Percentiles rank a stretch among this genome's conserved stretches.
Evolutionary conservation across 2,888 invertebrate genomes (phyloP).

Genomic region (Drosophila fulvimacula): DNA sequence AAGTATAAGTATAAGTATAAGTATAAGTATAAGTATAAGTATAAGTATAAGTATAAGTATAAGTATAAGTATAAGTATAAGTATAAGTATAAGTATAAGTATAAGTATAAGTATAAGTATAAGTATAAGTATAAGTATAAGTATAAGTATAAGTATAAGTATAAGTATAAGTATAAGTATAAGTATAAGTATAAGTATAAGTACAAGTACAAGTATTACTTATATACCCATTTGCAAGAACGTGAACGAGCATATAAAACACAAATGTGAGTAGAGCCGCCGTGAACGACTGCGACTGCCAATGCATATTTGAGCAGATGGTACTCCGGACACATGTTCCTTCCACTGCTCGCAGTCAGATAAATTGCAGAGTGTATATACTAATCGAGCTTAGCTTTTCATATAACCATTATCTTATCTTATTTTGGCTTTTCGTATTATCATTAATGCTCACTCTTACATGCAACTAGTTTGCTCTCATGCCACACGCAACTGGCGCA

Average conservation of each 20-base stretch:
- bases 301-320: constrained; percentile 48
- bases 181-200: too few species aligned
- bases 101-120: background rate
- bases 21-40: too few species aligned
- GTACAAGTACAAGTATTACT: too few species aligned
- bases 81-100: constrained; percentile 4
- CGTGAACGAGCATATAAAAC: background rate
- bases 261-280: constrained; percentile 26
- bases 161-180: too few species aligned
- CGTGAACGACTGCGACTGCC: constrained; percentile 17
- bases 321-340: background rate
- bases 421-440: background rate
- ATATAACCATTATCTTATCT: constrained; percentile 9
- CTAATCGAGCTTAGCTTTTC: constrained; percentile 5
- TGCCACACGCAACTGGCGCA: background rate
- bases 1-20: too few species aligned
- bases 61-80: constrained; percentile 4
- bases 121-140: constrained; percentile 1
- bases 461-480: background rate
- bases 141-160: too few species aligned
- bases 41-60: constrained; percentile 4
- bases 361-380: constrained; percentile 1
- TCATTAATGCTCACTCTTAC: background rate
- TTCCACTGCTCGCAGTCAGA: background rate
- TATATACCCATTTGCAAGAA: background rate